These are phyloP conservation scores for Meloidogyne hapla DNA, from an alignment of 1,140 invertebrate species.

Conservation along the genomic window DNA sequence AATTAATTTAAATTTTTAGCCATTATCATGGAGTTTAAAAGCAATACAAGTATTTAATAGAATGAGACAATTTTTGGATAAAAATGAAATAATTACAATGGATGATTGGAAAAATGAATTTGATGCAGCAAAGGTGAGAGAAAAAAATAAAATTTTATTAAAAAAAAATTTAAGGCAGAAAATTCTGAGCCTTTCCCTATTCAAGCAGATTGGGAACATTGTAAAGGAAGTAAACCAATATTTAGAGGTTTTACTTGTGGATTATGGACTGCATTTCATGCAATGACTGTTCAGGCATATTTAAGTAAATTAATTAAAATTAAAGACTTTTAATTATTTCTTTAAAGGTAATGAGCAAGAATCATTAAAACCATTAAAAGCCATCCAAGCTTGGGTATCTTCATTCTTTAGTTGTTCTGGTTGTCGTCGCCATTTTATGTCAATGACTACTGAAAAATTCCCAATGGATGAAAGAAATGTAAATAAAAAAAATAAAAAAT, in stretches of 20 bases:
- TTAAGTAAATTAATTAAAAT: constrained; percentile 64
- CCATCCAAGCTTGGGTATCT: constrained; percentile 63
- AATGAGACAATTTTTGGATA: constrained; percentile 30
- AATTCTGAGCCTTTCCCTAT: constrained; percentile 64
- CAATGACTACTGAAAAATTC: constrained; percentile 61
- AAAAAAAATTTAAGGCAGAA: constrained; percentile 21
- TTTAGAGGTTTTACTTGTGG: constrained; percentile 87
- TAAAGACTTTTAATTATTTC: neutral
- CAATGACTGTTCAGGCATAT: constrained; percentile 78
- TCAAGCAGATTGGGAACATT: constrained; percentile 76
- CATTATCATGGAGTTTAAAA: constrained; percentile 20
- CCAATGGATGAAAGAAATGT: constrained; percentile 60
- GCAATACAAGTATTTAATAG: constrained; percentile 34
- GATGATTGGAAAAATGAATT: constrained; percentile 49
- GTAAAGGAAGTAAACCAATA: constrained; percentile 74
- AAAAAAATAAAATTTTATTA: neutral
- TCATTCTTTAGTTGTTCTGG: constrained; percentile 61
- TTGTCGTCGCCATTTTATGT: constrained; percentile 61
- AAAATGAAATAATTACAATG: constrained; percentile 32
- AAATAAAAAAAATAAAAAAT: constrained; percentile 54
- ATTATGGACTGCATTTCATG: constrained; percentile 93
- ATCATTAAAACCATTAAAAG: constrained; percentile 45
- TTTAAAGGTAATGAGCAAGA: neutral
- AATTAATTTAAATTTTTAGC: constrained; percentile 23
- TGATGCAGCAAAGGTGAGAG: constrained; percentile 26